Base-by-base conservation (phyloP, 92 coral and sea anemone species). In the Epizoanthus stellaris region DNA sequence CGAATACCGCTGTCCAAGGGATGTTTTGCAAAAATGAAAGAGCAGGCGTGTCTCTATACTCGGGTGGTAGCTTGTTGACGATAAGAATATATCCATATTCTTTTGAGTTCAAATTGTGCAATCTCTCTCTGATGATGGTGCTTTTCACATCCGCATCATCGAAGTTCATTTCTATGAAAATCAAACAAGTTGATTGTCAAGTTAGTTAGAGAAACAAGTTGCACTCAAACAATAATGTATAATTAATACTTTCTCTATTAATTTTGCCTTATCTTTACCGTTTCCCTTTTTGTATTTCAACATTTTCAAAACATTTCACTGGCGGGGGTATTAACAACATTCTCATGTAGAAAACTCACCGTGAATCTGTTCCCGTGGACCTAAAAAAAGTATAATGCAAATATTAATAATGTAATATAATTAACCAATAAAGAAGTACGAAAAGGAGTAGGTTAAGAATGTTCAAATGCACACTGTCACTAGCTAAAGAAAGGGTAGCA, bases 1-100 rank as follows among this genome's bases (percentile, higher is more conserved):
- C 93, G 63, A 90, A 90, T 42, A 90, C 93, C 1, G 90, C 87
- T 59, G 80, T n/a, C 90, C 93, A 90, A 67, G 93, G 93, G 62
- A 90, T 87, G 85, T 85, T 90, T 77, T 90, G 87, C 52, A 90
- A 88, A 67, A 90, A 90, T 3, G 93, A 59, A 43, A 90, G 52
- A 30, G 70, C 77, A 17, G 84, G 66, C 16, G 87, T 76, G 20
- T 71, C 86, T 77, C 93, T 81, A 70, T 90, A 77, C 39, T 82
- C 74, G 40, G 87, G 82, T 36, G 90, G 90, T 4, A 90, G 36
- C 74, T 87, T 90, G 69, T 83, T 87, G 21, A 90, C 90, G 3
- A 90, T 70, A 13, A 90, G 61, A 30, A 87, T 75, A 75, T 82
- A 90, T 60, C 80, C 77, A 42, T 39, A 82, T n/a, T 90, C 93